phyloP scores from a whole-genome alignment of 2,797 vertebrate species.

The Halcyon leucocephala region DNA sequence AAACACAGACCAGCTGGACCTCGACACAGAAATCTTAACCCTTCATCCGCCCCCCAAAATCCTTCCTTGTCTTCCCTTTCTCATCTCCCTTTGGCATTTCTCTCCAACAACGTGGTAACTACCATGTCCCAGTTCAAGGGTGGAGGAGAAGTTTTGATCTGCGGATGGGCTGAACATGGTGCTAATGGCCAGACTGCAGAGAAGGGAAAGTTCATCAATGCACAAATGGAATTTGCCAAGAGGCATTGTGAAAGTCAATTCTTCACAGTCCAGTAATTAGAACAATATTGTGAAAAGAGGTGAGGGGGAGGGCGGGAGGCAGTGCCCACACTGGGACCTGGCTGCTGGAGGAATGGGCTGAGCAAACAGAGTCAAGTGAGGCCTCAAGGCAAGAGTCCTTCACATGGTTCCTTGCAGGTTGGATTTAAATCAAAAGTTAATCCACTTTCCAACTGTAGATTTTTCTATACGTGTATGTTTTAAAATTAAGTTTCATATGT shows the following conservation, averaged over 20 bases:
- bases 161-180: fast-evolving
- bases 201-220: background rate
- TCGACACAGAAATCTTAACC: background rate
- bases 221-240: constrained; percentile 54
- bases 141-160: background rate
- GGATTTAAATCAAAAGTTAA: background rate
- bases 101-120: fast-evolving
- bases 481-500: background rate
- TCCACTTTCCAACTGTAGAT: background rate
- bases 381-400: constrained; percentile 11
- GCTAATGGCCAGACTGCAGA: background rate
- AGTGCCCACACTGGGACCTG: background rate
- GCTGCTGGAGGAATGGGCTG: background rate
- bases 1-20: background rate
- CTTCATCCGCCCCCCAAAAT: background rate
- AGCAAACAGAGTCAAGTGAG: constrained; percentile 25
- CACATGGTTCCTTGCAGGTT: background rate
- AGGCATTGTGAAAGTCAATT: constrained; percentile 56
- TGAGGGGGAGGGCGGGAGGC: background rate
- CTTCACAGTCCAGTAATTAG: constrained; percentile 67
- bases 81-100: fast-evolving
- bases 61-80: background rate
- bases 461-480: background rate
- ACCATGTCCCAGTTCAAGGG: background rate
- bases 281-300: constrained; percentile 27